phyloP scores from a whole-genome alignment of 2,113 vertebrate genomes.

The Xenotilapia flavipinnis region DNA sequence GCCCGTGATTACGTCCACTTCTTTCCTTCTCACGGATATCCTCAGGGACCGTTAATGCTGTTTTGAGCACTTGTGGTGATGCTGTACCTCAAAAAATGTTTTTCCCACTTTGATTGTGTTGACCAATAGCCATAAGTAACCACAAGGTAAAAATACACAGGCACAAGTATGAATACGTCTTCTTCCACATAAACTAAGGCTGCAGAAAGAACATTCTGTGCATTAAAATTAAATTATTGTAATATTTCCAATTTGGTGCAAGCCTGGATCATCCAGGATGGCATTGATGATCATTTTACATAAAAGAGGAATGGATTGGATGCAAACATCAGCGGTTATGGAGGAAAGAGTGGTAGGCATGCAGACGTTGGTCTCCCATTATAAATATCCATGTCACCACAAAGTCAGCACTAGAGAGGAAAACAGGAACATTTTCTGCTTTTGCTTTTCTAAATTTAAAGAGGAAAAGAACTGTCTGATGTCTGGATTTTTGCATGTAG shows the following conservation, averaged over 20 bases:
- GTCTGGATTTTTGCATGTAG: conserved; percentile 26
- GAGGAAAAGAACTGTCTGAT: conserved; percentile 8
- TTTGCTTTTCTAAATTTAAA: conserved; percentile 61
- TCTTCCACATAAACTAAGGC: background rate
- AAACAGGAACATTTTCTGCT: conserved; percentile 64
- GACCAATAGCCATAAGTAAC: background rate
- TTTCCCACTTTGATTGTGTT: conserved; percentile 18
- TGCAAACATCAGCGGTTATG: conserved; percentile 53
- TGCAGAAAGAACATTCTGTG: background rate
- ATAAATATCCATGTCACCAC: conserved; percentile 63
- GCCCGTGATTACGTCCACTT: background rate
- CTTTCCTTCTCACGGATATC: background rate
- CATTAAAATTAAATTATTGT: background rate
- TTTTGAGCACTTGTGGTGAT: conserved; percentile 13
- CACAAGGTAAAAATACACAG: conserved; percentile 22
- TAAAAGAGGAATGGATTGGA: conserved; percentile 31
- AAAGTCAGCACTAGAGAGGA: conserved; percentile 24
- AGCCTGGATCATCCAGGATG: conserved; percentile 6
- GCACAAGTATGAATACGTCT: background rate
- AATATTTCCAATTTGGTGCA: background rate
- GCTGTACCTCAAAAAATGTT: background rate
- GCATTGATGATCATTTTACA: conserved; percentile 50
- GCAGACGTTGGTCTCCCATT: conserved; percentile 54
- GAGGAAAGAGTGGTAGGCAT: conserved; percentile 43
- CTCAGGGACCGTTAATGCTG: conserved; percentile 15